These are phyloP conservation scores for Drosophila mojavensis DNA, from an alignment of 1,140 invertebrate genomes.

Conservation along the genomic window DNA sequence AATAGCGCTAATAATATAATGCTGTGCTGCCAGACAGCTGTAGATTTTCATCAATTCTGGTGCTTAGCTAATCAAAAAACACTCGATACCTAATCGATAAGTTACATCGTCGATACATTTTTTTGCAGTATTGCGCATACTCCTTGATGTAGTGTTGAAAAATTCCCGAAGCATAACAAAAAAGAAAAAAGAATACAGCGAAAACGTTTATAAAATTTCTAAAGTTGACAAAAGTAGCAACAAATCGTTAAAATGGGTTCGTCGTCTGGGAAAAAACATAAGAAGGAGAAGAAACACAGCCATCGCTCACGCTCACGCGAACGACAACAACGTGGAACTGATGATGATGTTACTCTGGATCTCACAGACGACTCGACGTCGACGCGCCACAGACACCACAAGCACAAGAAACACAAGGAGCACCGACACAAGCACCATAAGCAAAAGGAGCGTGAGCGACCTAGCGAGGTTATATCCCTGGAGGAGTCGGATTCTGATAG, in stretches of 20 bases:
- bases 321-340: conserved; percentile 34
- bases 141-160: conserved; percentile 27
- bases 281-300: conserved; percentile 82
- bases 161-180: conserved; percentile 21
- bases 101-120: not conserved
- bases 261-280: conserved; percentile 83
- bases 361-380: conserved; percentile 61
- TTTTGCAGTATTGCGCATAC: not conserved
- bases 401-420: conserved; percentile 70
- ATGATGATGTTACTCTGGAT: conserved; percentile 63
- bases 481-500: conserved; percentile 78
- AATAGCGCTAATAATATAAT: not conserved
- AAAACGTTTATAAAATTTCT: conserved; percentile 48
- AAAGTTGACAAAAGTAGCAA: conserved; percentile 20
- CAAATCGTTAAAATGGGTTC: conserved; percentile 67
- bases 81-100: conserved; percentile 9
- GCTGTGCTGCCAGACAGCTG: not conserved
- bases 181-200: conserved; percentile 33
- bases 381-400: conserved; percentile 65
- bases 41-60: not conserved
- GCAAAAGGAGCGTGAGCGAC: conserved; percentile 62
- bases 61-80: not conserved
- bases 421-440: conserved; percentile 73
- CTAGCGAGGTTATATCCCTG: conserved; percentile 70
- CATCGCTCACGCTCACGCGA: conserved; percentile 68